phyloP scores from a whole-genome alignment of 1,140 invertebrate genomes.

The roundworm (Caenorhabditis elegans) region DNA sequence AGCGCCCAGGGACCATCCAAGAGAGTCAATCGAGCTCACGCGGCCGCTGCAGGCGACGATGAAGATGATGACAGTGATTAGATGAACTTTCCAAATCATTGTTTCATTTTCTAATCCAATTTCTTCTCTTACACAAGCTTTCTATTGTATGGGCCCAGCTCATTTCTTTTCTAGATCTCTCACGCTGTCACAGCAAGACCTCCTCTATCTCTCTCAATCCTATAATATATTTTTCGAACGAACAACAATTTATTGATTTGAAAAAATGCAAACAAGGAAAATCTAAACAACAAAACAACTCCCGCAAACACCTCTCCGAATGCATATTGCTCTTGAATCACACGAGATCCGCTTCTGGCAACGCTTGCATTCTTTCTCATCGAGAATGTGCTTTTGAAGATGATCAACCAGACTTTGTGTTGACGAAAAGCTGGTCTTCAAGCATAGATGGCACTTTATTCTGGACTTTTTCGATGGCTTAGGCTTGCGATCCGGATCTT shows the following conservation, averaged over 20 bases:
- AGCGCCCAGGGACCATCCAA: background rate
- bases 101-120: background rate
- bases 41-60: background rate
- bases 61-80: constrained; percentile 5
- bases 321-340: background rate
- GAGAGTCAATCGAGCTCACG: background rate
- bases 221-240: no score
- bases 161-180: background rate
- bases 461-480: background rate
- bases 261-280: no score
- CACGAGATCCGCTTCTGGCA: background rate
- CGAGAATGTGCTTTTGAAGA: background rate
- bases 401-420: background rate
- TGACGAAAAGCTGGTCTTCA: background rate
- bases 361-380: background rate
- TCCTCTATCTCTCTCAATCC: background rate
- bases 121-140: background rate
- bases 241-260: no score
- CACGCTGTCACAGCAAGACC: background rate
- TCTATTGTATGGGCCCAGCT: background rate
- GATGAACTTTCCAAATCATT: no score
- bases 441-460: background rate
- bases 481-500: background rate
- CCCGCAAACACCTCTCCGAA: background rate
- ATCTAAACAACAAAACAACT: background rate